Evolutionary conservation across 2,797 vertebrate genomes (phyloP).

Genomic region (Sorex maritimensis): DNA sequence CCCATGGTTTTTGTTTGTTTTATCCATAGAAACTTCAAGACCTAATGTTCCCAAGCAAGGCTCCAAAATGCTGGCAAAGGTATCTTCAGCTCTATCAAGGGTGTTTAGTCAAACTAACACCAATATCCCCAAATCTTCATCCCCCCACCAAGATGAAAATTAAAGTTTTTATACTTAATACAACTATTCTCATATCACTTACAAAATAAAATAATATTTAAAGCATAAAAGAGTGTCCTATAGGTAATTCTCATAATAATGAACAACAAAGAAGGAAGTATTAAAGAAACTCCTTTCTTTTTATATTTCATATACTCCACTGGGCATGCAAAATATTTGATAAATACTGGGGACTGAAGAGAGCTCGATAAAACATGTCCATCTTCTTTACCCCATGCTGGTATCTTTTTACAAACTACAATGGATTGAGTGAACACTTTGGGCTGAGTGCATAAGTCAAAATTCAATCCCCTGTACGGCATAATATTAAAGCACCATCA

Average conservation of each 20-base stretch:
- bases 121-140: slow-evolving; percentile 23
- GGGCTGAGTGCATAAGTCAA: too few species aligned
- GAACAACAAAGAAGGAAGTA: not conserved
- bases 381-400: too few species aligned
- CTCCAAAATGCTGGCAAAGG: slow-evolving; percentile 75
- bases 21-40: slow-evolving; percentile 65
- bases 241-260: not conserved
- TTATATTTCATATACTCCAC: not conserved
- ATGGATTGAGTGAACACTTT: too few species aligned
- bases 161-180: slow-evolving; percentile 57
- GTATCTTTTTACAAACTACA: too few species aligned
- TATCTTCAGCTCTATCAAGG: slow-evolving; percentile 82
- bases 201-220: slow-evolving; percentile 81
- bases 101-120: slow-evolving; percentile 72
- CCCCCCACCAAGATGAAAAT: slow-evolving; percentile 13
- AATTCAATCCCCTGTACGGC: too few species aligned
- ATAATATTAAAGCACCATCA: too few species aligned
- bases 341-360: too few species aligned
- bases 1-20: not conserved
- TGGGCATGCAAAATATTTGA: not conserved
- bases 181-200: slow-evolving; percentile 27
- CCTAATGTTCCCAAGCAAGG: slow-evolving; percentile 55
- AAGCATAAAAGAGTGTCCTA: slow-evolving; percentile 10
- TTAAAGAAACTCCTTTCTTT: not conserved
- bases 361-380: too few species aligned